A percentile compares a stretch with the other conserved stretches of the same genome.
Conservation (phyloP, 23 tunicate species). For the Clavelina lepadiformis region DNA sequence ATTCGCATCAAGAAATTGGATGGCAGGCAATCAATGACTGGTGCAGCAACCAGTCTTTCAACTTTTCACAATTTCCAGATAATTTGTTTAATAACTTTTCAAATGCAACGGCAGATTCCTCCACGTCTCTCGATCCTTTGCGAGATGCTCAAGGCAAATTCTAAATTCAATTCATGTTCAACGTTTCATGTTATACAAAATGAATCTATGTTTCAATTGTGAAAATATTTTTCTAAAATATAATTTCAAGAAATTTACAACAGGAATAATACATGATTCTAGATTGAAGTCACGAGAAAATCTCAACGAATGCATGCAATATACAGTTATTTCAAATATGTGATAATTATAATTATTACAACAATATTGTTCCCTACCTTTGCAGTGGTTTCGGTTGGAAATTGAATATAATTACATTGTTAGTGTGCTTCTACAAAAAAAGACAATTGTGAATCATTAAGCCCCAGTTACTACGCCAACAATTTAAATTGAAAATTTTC, state of each 20-base stretch:
- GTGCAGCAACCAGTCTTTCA: background rate
- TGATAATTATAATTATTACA: background rate
- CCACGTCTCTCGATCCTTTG: constrained; percentile 1
- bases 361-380: constrained; percentile 4
- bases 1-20: background rate
- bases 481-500: too few species aligned
- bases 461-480: too few species aligned
- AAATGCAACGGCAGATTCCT: background rate
- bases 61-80: constrained; percentile 1
- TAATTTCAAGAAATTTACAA: background rate
- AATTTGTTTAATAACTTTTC: background rate
- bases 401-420: background rate
- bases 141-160: constrained; percentile 8
- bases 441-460: too few species aligned
- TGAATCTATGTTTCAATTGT: too few species aligned
- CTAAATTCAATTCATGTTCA: background rate
- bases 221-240: too few species aligned
- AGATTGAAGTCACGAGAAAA: too few species aligned
- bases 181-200: background rate
- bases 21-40: background rate
- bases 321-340: too few species aligned
- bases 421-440: constrained; percentile 5
- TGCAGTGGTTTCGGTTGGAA: constrained; percentile 8
- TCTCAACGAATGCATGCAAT: too few species aligned
- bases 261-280: background rate